A percentile compares a stretch with the other conserved stretches of the same genome.
Evolutionary conservation across 2,113 vertebrate species (phyloP).

Genomic region (Ibidorhyncha struthersii): DNA sequence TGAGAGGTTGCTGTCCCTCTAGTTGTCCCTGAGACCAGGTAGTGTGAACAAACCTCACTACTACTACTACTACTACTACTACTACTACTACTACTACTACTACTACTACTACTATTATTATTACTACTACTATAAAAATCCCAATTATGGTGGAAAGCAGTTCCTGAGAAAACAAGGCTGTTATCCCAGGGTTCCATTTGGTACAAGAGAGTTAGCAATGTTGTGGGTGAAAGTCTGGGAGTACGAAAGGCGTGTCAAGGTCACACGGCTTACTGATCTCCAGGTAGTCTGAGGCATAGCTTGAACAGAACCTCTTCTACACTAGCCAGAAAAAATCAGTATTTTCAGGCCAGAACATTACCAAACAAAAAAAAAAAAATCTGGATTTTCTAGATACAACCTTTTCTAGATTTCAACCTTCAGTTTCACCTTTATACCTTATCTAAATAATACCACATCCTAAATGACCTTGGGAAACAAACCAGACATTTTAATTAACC

Average conservation of each 20-base stretch:
- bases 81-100: neutral
- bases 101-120: neutral
- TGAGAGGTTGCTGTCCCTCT: neutral
- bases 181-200: neutral
- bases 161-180: neutral
- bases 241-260: neutral
- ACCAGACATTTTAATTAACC: neutral
- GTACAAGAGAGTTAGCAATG: neutral
- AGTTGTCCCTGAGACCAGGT: neutral
- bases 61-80: neutral
- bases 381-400: neutral
- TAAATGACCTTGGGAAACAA: neutral
- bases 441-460: neutral
- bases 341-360: neutral
- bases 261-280: neutral
- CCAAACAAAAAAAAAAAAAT: neutral
- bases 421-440: neutral
- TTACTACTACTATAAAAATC: neutral
- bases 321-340: neutral
- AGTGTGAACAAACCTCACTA: neutral
- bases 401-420: neutral
- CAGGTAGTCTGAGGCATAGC: neutral
- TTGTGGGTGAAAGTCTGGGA: neutral
- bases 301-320: neutral
- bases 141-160: neutral